These are phyloP conservation scores for Philhelius pedissequus DNA, from an alignment of 2,888 invertebrate species.

Conservation along the genomic window DNA sequence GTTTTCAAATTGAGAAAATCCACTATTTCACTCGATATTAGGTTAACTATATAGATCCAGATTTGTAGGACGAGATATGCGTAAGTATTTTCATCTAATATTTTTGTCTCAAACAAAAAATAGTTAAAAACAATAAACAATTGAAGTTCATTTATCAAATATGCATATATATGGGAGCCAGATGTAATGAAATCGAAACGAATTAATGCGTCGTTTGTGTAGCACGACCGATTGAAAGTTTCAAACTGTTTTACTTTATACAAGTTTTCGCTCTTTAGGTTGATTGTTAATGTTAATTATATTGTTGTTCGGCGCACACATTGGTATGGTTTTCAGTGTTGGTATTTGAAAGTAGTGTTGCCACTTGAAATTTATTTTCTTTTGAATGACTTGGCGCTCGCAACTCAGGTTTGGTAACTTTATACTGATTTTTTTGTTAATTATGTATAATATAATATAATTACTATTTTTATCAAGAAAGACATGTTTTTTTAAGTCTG, in stretches of 20 bases:
- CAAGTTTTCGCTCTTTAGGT: constrained; percentile 56
- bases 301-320: constrained; percentile 8
- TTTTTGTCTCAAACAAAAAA: not conserved
- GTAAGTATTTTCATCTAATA: not conserved
- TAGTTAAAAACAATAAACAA: not conserved
- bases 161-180: not conserved
- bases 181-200: constrained; percentile 34
- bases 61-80: not conserved
- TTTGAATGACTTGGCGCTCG: not conserved
- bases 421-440: not conserved
- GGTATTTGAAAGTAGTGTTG: constrained; percentile 39
- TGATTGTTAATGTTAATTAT: constrained; percentile 61
- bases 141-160: not conserved
- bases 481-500: constrained; percentile 2
- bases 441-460: not conserved
- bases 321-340: not conserved
- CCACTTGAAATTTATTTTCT: constrained; percentile 17
- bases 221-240: constrained; percentile 71
- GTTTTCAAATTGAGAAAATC: not conserved
- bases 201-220: constrained; percentile 65
- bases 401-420: constrained; percentile 28
- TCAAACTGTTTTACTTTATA: constrained; percentile 70
- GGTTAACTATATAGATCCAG: not conserved
- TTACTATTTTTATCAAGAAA: constrained; percentile 1
- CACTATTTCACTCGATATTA: not conserved